These are phyloP conservation scores for Nymphalis polychloros DNA, from an alignment of 2,888 invertebrate genomes.

Conservation along the genomic window DNA sequence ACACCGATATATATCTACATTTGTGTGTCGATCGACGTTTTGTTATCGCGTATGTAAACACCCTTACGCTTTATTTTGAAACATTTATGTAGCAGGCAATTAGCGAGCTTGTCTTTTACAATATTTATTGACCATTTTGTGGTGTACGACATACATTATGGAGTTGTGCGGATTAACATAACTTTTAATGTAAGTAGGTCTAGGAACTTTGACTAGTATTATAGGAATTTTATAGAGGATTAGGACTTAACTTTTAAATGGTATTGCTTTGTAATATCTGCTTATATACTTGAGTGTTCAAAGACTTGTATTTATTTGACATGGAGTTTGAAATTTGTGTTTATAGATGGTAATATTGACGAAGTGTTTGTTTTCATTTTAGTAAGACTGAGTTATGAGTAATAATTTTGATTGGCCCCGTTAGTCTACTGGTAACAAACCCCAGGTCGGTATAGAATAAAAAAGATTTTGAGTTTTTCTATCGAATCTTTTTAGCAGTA, in stretches of 20 bases:
- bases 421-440: too few species aligned
- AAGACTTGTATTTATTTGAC: too few species aligned
- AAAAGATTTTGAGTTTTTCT: too few species aligned
- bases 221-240: neutral
- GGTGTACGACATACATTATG: conserved; percentile 21
- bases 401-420: too few species aligned
- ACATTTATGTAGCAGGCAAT: conserved; percentile 50
- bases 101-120: conserved; percentile 56
- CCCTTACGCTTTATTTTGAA: conserved; percentile 21
- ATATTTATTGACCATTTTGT: conserved; percentile 60
- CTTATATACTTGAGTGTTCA: neutral
- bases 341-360: too few species aligned
- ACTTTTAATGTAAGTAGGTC: conserved; percentile 5
- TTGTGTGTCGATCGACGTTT: neutral
- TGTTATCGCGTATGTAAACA: neutral
- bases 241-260: neutral
- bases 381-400: too few species aligned
- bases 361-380: too few species aligned
- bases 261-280: neutral
- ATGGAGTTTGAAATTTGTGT: too few species aligned
- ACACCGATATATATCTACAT: too few species aligned
- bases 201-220: neutral
- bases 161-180: conserved; percentile 28
- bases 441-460: too few species aligned
- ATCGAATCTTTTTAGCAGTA: too few species aligned